These are phyloP conservation scores for Alces alces DNA, from an alignment of 2,113 vertebrate species.

Conservation along the genomic window DNA sequence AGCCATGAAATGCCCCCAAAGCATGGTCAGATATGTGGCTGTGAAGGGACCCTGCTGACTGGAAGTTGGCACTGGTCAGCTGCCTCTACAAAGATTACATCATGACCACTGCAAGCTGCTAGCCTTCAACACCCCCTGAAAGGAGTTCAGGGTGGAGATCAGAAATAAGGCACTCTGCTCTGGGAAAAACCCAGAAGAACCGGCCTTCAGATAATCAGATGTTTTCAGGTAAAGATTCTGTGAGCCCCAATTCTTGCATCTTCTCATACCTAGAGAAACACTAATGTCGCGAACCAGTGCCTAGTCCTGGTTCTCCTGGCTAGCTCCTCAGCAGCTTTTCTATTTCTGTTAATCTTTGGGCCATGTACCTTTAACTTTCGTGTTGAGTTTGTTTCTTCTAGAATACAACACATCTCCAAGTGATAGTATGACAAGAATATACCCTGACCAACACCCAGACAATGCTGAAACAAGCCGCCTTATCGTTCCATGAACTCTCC, in stretches of 20 bases:
- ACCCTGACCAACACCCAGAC: neutral
- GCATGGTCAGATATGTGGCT: neutral
- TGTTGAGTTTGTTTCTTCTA: neutral
- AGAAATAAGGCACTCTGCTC: neutral
- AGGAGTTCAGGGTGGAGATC: neutral
- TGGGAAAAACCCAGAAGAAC: neutral
- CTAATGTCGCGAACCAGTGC: accelerated
- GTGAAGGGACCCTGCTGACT: neutral
- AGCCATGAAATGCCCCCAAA: neutral
- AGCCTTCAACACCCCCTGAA: neutral
- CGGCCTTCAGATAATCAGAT: neutral
- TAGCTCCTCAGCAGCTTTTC: neutral
- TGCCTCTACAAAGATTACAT: neutral
- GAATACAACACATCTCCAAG: neutral
- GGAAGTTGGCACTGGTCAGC: neutral
- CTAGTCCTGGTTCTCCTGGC: neutral
- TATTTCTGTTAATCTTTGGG: neutral
- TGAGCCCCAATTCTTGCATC: neutral
- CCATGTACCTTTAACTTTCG: neutral
- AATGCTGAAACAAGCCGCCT: neutral
- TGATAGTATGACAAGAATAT: neutral
- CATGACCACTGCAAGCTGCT: neutral
- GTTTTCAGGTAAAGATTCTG: neutral
- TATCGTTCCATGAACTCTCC: neutral
- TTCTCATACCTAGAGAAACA: neutral